Evolutionary conservation across 1,140 invertebrate genomes (phyloP).

Genomic region (Belonocnema kinseyi): DNA sequence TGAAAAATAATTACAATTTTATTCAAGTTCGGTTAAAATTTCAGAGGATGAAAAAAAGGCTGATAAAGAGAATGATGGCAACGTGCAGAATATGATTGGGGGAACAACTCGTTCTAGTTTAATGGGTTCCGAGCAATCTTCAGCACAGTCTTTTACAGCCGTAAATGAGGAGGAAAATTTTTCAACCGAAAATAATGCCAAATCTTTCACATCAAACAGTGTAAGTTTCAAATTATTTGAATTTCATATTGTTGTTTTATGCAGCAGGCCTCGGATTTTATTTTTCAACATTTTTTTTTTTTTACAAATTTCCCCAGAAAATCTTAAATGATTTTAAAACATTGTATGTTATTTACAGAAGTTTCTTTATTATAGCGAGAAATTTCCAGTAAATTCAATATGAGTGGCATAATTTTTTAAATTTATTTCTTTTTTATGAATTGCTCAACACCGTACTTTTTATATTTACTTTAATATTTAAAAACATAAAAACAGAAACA

Average conservation of each 20-base stretch:
- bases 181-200: background rate
- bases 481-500: too few relatives aligned
- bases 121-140: background rate
- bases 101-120: background rate
- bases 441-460: too few relatives aligned
- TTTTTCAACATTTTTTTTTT: too few relatives aligned
- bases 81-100: conserved; percentile 40
- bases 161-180: background rate
- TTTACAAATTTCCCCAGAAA: too few relatives aligned
- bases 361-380: too few relatives aligned
- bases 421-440: too few relatives aligned
- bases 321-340: too few relatives aligned
- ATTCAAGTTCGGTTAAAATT: background rate
- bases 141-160: background rate
- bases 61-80: conserved; percentile 47
- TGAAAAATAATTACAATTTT: background rate
- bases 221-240: conserved; percentile 38
- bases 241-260: conserved; percentile 17
- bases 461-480: too few relatives aligned
- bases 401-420: too few relatives aligned
- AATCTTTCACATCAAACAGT: conserved; percentile 28
- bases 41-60: conserved; percentile 6
- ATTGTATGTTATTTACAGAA: too few relatives aligned
- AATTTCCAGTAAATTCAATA: too few relatives aligned
- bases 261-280: too few relatives aligned